A percentile compares a stretch with the other conserved stretches of the same genome.
phyloP scores from a whole-genome alignment of 2,113 vertebrate genomes.

The Pygoscelis antarcticus region DNA sequence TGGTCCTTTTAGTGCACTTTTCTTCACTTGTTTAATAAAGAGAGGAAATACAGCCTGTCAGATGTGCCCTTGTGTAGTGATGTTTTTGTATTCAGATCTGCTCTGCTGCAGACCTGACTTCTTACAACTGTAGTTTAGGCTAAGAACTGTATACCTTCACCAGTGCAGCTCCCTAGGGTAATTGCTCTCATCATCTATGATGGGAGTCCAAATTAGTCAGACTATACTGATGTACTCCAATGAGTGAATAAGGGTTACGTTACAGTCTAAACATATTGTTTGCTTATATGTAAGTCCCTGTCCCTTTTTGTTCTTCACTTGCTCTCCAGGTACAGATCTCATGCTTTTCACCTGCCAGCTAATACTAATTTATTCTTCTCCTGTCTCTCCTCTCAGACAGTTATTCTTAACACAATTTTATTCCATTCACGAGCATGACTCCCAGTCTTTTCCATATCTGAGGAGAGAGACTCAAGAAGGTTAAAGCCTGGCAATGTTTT shows the following conservation, averaged over 20 bases:
- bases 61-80: background rate
- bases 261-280: background rate
- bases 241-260: background rate
- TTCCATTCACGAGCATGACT: background rate
- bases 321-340: background rate
- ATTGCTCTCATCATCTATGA: background rate
- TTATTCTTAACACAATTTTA: background rate
- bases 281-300: background rate
- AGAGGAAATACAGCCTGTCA: background rate
- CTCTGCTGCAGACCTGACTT: background rate
- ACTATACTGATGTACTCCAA: background rate
- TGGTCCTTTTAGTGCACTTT: background rate
- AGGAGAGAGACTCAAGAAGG: background rate
- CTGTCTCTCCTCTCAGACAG: background rate
- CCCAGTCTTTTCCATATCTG: background rate
- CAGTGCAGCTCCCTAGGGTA: background rate
- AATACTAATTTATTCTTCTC: background rate
- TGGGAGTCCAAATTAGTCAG: background rate
- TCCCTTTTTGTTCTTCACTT: background rate
- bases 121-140: background rate
- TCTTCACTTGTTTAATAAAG: background rate
- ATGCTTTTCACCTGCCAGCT: background rate
- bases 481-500: background rate
- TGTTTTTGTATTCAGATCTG: background rate
- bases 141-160: background rate